Evolutionary conservation across 2,797 vertebrate genomes (phyloP).

Genomic region (Halcyon smyrnensis): DNA sequence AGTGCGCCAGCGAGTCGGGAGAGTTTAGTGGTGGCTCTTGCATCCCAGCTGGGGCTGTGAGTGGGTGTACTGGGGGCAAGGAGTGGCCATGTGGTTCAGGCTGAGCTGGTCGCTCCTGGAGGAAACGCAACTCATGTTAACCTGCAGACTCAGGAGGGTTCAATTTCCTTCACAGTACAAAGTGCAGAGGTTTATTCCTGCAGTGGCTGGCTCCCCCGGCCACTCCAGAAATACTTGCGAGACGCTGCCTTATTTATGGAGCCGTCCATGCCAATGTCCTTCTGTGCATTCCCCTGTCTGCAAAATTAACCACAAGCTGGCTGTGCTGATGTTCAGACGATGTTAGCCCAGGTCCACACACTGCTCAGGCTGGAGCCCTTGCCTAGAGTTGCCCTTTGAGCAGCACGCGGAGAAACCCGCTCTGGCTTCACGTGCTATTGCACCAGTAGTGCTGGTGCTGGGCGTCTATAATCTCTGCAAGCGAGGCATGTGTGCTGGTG

Average conservation of each 20-base stretch:
- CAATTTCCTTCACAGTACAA: not conserved
- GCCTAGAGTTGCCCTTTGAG: not conserved
- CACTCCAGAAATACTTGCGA: not conserved
- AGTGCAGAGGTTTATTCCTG: not conserved
- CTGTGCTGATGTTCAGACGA: not conserved
- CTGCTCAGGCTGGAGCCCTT: not conserved
- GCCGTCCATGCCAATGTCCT: not conserved
- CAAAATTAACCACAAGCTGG: not conserved
- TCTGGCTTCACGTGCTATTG: rapidly evolving
- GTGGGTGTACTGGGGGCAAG: rapidly evolving
- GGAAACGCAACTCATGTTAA: not conserved
- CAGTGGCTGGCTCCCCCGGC: not conserved
- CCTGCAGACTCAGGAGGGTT: not conserved
- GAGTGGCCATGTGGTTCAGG: not conserved
- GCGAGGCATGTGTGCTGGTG: rapidly evolving
- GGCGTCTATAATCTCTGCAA: not conserved
- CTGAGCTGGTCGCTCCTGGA: not conserved
- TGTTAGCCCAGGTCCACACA: rapidly evolving
- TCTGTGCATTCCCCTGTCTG: not conserved
- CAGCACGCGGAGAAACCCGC: not conserved
- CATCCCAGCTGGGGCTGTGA: not conserved
- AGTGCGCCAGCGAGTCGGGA: not conserved
- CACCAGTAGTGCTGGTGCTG: not conserved
- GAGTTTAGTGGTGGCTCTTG: not conserved
- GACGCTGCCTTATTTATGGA: slow-evolving; percentile 33